Percentiles rank a stretch among this genome's conserved stretches.
Evolutionary conservation across 2,888 invertebrate species (phyloP).

Genomic region (Drosophila melanosoma): DNA sequence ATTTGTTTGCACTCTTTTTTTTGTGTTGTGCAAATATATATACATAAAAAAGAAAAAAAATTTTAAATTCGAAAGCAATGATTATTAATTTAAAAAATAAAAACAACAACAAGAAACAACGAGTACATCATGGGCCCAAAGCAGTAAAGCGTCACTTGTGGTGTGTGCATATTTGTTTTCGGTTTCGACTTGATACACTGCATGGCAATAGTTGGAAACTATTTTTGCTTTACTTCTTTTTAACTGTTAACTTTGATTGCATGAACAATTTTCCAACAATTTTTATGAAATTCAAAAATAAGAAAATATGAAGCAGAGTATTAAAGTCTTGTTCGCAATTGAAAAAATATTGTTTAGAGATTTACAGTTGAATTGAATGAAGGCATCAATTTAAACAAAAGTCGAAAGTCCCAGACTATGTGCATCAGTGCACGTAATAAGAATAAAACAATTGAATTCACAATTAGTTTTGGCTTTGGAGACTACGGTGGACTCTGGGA

Average conservation of each 20-base stretch:
- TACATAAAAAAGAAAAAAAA: constrained; percentile 17
- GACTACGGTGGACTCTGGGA: neutral
- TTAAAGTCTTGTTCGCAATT: neutral
- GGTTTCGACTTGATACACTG: neutral
- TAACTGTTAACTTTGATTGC: neutral
- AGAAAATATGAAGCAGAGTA: neutral
- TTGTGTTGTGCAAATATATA: constrained; percentile 30
- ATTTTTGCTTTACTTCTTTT: neutral
- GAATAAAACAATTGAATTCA: constrained; percentile 11
- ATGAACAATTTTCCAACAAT: neutral
- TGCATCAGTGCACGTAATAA: neutral
- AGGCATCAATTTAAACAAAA: neutral
- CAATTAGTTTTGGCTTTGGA: constrained; percentile 4
- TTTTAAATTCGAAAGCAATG: constrained; percentile 18
- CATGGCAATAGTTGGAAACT: neutral
- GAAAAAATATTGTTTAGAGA: neutral
- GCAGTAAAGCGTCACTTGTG: constrained; percentile 35
- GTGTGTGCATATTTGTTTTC: neutral
- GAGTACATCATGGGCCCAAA: constrained; percentile 17
- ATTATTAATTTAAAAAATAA: constrained; percentile 16
- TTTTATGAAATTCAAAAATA: neutral
- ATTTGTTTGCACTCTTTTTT: constrained; percentile 15
- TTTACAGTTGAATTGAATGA: neutral
- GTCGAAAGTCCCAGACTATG: neutral
- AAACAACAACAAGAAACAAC: constrained; percentile 20